A percentile compares a stretch with the other conserved stretches of the same genome.
phyloP scores from a whole-genome alignment of 2,797 vertebrate species.

The Forpus xanthops region DNA sequence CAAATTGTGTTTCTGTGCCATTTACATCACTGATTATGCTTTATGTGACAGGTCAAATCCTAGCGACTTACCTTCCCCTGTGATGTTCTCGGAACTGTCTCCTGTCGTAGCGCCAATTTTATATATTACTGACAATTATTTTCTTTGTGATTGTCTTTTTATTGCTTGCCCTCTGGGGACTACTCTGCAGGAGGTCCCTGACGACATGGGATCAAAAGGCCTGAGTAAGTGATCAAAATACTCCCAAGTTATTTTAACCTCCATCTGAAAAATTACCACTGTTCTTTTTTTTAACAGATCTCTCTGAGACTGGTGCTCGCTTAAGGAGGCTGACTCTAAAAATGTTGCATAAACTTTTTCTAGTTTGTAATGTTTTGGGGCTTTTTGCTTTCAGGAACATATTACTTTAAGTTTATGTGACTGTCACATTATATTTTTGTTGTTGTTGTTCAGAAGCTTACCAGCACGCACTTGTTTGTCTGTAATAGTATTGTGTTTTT shows the following conservation, averaged over 20 bases:
- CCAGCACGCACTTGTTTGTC: neutral
- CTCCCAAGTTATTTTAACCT: slow-evolving; percentile 74
- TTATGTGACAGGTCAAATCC: neutral
- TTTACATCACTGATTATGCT: neutral
- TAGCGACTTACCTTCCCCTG: slow-evolving; percentile 49
- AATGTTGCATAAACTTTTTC: slow-evolving; percentile 33
- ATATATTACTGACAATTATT: slow-evolving; percentile 88
- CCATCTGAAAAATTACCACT: slow-evolving; percentile 65
- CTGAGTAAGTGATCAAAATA: slow-evolving; percentile 93
- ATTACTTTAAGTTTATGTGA: neutral
- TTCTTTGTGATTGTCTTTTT: slow-evolving; percentile 93
- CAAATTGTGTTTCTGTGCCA: neutral
- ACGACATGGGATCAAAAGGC: slow-evolving; percentile 92
- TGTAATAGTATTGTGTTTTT: neutral
- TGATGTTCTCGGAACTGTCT: slow-evolving; percentile 82
- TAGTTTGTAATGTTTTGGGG: slow-evolving; percentile 13
- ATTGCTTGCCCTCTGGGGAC: slow-evolving; percentile 87
- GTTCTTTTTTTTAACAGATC: slow-evolving; percentile 50
- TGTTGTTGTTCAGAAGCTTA: neutral
- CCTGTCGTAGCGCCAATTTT: slow-evolving; percentile 76
- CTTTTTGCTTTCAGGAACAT: slow-evolving; percentile 32
- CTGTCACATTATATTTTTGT: neutral
- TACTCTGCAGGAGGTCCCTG: slow-evolving; percentile 93
- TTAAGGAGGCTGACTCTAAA: slow-evolving; percentile 67
- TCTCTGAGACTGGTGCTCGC: slow-evolving; percentile 60